Evolutionary conservation across 2,888 invertebrate genomes (phyloP), one percentile per base, ranked within the genome.

Genomic region (Galeruca laticollis): DNA sequence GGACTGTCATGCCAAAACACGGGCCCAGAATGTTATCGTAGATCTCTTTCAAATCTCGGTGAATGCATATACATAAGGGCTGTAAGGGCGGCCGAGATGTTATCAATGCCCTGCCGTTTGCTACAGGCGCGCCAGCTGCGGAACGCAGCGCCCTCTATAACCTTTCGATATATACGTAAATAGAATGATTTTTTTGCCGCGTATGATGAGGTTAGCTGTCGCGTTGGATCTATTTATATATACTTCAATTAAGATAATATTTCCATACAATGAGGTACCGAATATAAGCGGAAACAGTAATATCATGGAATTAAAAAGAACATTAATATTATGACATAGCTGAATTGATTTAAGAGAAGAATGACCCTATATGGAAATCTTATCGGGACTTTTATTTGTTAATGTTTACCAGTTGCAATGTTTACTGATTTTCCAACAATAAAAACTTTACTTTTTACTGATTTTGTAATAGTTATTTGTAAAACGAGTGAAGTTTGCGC

Each of bases 11-110:
- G 85, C 85, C 85, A 85, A 86, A 86, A 86, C 86, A 85, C 85
- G 85, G 84, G 84, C 84, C 83, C 81, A 85, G 84, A 86, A 86
- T 85, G 86, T 85, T 86, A 86, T 86, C 86, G 80, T 76, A 77
- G 82, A 86, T 86, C 86, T 86, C 86, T 86, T 86, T 86, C 85
- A 86, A 85, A 86, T 86, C 85, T 85, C 83, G 84, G 84, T 86
- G 85, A 86, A 86, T 86, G 85, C 85, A 85, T 85, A 86, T 57
- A 57, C 56, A 57, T 85, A 86, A 85, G 85, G 85, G 66, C 66
- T 59, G 66, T 66, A 66, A 66, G 66, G 86, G 69, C 84, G 84
- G 84, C 82, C 82, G 82, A 79, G 85, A 84, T 84, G 80, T 82
- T 84, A 84, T 84, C 83, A 72, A 68, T 49, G 33, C 61, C 20